Evolutionary conservation across 2,888 invertebrate species (phyloP).

Genomic region (Drosophila nigricruria): DNA sequence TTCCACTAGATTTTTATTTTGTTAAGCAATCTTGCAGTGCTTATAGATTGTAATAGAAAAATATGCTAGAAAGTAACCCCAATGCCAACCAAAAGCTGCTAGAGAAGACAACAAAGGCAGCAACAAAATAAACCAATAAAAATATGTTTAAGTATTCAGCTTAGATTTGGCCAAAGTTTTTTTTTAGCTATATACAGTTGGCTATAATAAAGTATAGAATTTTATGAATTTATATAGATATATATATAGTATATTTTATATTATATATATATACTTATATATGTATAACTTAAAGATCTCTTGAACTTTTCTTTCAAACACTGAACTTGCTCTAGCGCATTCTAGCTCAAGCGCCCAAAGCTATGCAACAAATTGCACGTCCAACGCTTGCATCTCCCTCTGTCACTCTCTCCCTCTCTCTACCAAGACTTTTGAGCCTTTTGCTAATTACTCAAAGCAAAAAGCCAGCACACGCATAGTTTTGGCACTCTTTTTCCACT

Average conservation of each 20-base stretch:
- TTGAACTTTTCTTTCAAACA: background rate
- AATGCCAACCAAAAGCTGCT: background rate
- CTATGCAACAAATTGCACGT: background rate
- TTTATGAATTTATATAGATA: background rate
- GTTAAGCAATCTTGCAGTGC: background rate
- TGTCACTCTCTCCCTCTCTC: background rate
- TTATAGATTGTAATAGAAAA: background rate
- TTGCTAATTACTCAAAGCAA: slow-evolving; percentile 2
- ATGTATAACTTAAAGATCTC: background rate
- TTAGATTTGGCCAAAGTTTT: background rate
- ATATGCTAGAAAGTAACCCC: background rate
- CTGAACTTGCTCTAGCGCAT: no score
- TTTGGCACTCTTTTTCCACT: slow-evolving; percentile 4
- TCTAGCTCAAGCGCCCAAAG: background rate
- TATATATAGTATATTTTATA: background rate
- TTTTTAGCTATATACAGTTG: slow-evolving; percentile 5
- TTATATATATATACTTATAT: background rate
- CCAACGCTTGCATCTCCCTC: background rate
- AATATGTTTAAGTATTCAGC: background rate
- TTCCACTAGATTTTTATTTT: background rate
- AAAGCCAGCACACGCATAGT: background rate
- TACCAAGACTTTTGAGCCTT: background rate
- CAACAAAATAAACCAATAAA: background rate
- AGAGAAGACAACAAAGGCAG: background rate
- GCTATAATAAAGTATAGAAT: slow-evolving; percentile 3